Percentiles rank a stretch among this genome's conserved stretches.
These are phyloP conservation scores for Campopleginae sp. DNA, from an alignment of 2,888 invertebrate species.

Conservation along the genomic window DNA sequence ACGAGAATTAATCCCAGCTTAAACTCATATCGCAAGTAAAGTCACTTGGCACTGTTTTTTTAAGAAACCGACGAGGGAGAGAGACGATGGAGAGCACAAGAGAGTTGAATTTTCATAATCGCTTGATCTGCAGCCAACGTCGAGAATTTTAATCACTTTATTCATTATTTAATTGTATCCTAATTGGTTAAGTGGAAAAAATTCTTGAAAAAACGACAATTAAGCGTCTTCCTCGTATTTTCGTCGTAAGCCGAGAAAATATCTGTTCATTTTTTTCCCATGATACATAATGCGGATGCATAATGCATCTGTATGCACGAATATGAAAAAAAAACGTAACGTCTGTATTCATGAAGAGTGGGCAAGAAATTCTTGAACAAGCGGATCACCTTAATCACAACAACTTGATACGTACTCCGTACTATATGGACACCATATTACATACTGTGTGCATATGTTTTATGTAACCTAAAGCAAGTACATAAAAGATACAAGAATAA, in stretches of 20 bases:
- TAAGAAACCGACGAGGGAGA: neutral
- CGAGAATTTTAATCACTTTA: neutral
- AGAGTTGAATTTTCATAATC: neutral
- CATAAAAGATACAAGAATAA: neutral
- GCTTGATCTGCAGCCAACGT: neutral
- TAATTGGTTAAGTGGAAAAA: neutral
- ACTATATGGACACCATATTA: slow-evolving; percentile 5
- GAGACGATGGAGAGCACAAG: neutral
- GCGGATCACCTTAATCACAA: neutral
- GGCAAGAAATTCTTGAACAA: neutral
- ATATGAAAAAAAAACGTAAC: neutral
- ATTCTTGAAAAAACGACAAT: neutral
- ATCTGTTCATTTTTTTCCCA: neutral
- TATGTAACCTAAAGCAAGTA: neutral
- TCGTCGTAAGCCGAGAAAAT: neutral
- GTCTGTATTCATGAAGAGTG: neutral
- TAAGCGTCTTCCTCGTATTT: neutral
- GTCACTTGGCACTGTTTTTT: neutral
- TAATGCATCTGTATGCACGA: neutral
- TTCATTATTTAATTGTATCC: neutral
- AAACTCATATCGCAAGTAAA: neutral
- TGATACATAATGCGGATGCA: neutral
- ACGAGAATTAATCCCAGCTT: neutral
- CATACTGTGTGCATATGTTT: neutral
- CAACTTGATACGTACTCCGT: neutral